These are phyloP conservation scores for Imbricaverruca yamaguchii DNA, from an alignment of 2,888 invertebrate genomes.

Conservation along the genomic window DNA sequence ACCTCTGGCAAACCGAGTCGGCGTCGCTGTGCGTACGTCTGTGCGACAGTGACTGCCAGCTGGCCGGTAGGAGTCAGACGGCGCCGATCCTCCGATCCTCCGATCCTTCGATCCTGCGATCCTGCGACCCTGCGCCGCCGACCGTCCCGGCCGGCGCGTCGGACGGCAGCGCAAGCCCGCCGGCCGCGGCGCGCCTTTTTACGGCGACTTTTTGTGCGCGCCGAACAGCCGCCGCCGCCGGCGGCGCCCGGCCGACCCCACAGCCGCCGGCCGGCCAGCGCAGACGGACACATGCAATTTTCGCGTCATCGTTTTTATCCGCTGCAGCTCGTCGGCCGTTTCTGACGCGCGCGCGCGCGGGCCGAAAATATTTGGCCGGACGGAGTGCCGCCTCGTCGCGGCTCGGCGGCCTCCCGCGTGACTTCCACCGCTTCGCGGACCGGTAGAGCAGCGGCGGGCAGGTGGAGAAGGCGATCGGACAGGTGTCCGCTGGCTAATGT, in stretches of 20 bases:
- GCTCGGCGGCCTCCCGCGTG: too few species aligned
- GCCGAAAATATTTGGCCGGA: not conserved
- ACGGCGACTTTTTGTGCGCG: not conserved
- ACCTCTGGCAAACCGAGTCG: not conserved
- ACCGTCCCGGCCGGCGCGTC: not conserved
- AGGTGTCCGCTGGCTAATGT: too few species aligned
- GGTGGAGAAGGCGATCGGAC: too few species aligned
- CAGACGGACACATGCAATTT: slow-evolving; percentile 2
- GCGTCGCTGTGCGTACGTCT: not conserved
- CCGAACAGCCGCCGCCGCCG: not conserved
- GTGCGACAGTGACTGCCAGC: not conserved
- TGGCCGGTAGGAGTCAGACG: too few species aligned
- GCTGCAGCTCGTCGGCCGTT: not conserved
- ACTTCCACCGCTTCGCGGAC: too few species aligned
- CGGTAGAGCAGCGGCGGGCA: too few species aligned
- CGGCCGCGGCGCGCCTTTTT: not conserved
- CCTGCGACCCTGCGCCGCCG: too few species aligned
- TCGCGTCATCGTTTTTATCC: slow-evolving; percentile 7
- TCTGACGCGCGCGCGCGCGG: not conserved
- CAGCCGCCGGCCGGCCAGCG: not conserved
- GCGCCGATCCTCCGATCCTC: too few species aligned
- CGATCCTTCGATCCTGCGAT: too few species aligned
- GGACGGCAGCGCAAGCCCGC: not conserved
- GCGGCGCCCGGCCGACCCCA: not conserved
- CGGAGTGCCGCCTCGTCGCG: not conserved